phyloP scores from a whole-genome alignment of 2,797 vertebrate genomes.

The Sitta carolinensis region DNA sequence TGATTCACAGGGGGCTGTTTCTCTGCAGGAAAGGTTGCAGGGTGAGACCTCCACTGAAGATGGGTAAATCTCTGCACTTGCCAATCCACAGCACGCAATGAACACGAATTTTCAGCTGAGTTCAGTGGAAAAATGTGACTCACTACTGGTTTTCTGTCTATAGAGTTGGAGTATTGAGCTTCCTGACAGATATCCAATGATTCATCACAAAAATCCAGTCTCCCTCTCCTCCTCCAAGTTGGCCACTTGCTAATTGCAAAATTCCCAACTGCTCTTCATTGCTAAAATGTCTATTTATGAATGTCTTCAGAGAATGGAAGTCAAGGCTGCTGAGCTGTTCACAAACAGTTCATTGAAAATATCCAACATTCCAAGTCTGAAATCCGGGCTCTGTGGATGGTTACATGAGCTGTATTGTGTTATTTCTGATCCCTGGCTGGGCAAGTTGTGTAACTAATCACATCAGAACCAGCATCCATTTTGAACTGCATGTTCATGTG shows the following conservation, averaged over 20 bases:
- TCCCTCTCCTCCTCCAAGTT: neutral
- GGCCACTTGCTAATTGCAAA: neutral
- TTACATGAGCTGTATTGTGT: constrained; percentile 2
- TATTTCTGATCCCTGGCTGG: constrained; percentile 11
- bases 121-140: constrained; percentile 36
- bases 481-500: constrained; percentile 44
- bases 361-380: neutral
- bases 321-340: neutral
- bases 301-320: neutral
- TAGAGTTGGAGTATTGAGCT: constrained; percentile 44
- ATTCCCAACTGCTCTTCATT: neutral
- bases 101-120: neutral
- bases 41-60: neutral
- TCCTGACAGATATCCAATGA: constrained; percentile 5
- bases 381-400: neutral
- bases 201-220: neutral
- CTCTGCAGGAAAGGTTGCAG: neutral
- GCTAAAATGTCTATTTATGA: neutral
- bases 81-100: neutral
- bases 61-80: constrained; percentile 3
- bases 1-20: neutral
- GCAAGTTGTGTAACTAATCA: constrained; percentile 43
- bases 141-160: constrained; percentile 59
- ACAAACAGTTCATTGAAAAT: neutral
- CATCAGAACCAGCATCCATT: constrained; percentile 39